Conservation (phyloP, 2,888 invertebrate genomes). For the Agrotis clavis region DNA sequence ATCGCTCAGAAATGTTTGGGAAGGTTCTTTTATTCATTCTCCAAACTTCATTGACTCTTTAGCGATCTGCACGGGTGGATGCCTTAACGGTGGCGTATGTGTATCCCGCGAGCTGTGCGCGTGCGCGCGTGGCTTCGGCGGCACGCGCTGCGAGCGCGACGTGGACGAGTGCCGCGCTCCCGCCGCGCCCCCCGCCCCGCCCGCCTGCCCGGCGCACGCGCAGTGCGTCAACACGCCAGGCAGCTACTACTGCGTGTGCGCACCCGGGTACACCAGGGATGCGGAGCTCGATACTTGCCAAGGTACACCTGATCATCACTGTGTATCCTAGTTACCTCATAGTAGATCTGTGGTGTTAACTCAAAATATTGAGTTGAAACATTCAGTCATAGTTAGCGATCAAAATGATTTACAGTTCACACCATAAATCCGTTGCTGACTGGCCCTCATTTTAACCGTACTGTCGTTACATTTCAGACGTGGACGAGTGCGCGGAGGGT, state of each 20-base stretch:
- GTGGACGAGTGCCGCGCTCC: constrained; percentile 95
- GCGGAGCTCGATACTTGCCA: constrained; percentile 92
- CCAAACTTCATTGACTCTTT: constrained; percentile 48
- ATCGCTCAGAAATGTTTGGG: no score
- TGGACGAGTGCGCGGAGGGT: constrained; percentile 95
- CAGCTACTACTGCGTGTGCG: constrained; percentile 97
- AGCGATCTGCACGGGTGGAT: constrained; percentile 95
- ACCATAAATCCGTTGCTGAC: no score
- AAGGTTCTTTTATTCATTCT: neutral
- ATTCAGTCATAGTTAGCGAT: no score
- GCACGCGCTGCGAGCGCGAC: constrained; percentile 96
- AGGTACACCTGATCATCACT: constrained; percentile 81
- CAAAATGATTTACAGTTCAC: no score
- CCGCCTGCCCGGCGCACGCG: constrained; percentile 94
- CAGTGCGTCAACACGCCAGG: constrained; percentile 97
- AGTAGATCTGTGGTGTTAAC: neutral
- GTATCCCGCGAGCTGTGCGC: constrained; percentile 94
- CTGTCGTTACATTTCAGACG: constrained; percentile 90
- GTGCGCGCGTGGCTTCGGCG: constrained; percentile 95
- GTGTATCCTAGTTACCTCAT: neutral
- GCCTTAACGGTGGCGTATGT: constrained; percentile 96
- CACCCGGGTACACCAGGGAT: constrained; percentile 93
- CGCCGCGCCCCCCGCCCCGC: constrained; percentile 3
- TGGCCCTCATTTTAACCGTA: neutral
- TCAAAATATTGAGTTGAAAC: no score